Evolutionary conservation across 2,113 vertebrate genomes (phyloP).

Genomic region (Gopherus flavomarginatus): DNA sequence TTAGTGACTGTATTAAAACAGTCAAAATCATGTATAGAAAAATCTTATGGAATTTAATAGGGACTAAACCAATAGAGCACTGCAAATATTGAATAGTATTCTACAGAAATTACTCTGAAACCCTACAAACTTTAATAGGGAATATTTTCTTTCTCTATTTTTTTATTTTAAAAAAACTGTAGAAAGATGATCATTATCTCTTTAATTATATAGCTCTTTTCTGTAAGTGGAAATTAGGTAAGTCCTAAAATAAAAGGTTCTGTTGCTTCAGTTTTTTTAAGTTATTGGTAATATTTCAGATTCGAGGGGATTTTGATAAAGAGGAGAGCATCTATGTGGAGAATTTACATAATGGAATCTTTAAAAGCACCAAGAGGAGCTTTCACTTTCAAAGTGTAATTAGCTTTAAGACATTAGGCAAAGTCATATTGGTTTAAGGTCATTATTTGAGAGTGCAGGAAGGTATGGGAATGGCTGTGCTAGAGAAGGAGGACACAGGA

Average conservation of each 20-base stretch:
- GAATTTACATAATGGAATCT: background rate
- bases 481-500: background rate
- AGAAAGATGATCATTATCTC: background rate
- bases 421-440: background rate
- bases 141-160: background rate
- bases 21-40: background rate
- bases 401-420: background rate
- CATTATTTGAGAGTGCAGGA: background rate
- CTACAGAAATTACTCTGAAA: background rate
- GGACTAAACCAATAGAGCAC: background rate
- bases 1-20: background rate
- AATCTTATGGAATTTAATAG: background rate
- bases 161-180: background rate
- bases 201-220: background rate
- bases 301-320: background rate
- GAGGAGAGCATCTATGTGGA: background rate
- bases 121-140: background rate
- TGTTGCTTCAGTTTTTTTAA: conserved; percentile 10
- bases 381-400: background rate
- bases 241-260: conserved; percentile 13
- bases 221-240: background rate
- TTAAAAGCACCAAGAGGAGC: background rate
- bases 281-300: background rate
- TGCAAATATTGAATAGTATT: background rate
- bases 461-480: background rate